Evolutionary conservation across 2,113 vertebrate genomes (phyloP), one percentile per base, ranked within the genome.

Genomic region (Pyxicephalus adspersus): DNA sequence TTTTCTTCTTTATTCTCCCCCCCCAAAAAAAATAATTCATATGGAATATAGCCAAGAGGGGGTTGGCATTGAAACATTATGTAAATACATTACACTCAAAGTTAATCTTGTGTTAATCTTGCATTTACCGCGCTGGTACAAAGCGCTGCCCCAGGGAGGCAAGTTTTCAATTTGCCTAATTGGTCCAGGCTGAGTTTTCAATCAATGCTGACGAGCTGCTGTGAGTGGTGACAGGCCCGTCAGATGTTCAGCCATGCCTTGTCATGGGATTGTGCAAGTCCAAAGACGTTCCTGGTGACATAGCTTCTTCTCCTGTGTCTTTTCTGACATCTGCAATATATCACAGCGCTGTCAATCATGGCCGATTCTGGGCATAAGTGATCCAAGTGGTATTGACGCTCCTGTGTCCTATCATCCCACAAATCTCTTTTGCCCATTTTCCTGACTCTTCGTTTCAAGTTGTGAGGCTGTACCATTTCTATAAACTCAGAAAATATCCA

Each of bases 101-200:
- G 78, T 52, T 81, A 64, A 73, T 81, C 68, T 50, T 23, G 54
- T 50, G 77, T 71, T 80, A 71, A 71, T 80, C 68, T 6, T 45
- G 52, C 16, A 17, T 65, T 57, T 64, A 26, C 20, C 29, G 67
- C 29, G 67, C 68, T 64, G 50, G 17, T 73, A 85, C 74, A 70
- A 70, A 60, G 77, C 23, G 70, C 75, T 81, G 81, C 84, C 80
- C 34, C n/a, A 31, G 81, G 57, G 75, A 84, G 70, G 76, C 81
- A 86, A 67, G 50, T 83, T 87, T 87, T 86, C 64, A 86, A 85
- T 87, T 85, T 77, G 23, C 20, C 50, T 85, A 87, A 89, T 88
- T 88, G 84, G 86, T 85, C 84, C 86, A 87, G 87, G 86, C 87
- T 89, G 88, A 83, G 81, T 80, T 84, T 85, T 77, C 73, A 87